Percentiles rank a stretch among this genome's conserved stretches.
Conservation (phyloP, 2,888 invertebrate species). For the Orgyia antiqua region DNA sequence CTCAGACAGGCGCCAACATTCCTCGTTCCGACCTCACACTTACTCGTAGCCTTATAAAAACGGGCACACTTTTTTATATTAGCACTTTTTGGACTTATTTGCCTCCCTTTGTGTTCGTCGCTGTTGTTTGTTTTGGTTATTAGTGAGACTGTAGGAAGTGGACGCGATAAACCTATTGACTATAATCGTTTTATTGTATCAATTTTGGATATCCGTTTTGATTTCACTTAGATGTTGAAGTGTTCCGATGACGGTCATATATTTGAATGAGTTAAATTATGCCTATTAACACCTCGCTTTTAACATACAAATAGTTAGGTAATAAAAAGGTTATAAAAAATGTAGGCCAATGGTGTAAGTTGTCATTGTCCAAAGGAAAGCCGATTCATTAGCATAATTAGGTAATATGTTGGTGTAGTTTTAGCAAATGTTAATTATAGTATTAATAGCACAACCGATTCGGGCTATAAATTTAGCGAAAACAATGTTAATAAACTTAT, state of each 20-base stretch:
- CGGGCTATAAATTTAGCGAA: constrained; percentile 56
- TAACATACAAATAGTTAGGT: constrained; percentile 16
- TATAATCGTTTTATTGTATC: constrained; percentile 76
- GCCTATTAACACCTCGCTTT: constrained; percentile 55
- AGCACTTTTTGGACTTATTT: constrained; percentile 74
- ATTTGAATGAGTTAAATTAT: constrained; percentile 37
- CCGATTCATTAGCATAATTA: constrained; percentile 31
- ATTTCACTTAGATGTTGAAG: constrained; percentile 36
- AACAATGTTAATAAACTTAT: constrained; percentile 58
- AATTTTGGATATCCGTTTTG: constrained; percentile 68
- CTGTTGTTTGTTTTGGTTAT: constrained; percentile 76
- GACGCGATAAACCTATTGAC: constrained; percentile 70
- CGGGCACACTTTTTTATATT: constrained; percentile 74
- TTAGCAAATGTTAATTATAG: constrained; percentile 57
- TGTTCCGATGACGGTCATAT: constrained; percentile 35
- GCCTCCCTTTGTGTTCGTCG: constrained; percentile 66
- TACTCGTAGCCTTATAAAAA: constrained; percentile 71
- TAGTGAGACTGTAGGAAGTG: constrained; percentile 73
- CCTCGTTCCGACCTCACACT: constrained; percentile 77
- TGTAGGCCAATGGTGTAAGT: constrained; percentile 17
- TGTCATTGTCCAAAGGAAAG: constrained; percentile 20
- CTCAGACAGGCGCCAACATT: constrained; percentile 79
- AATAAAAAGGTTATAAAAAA: constrained; percentile 23
- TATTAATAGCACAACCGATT: constrained; percentile 40
- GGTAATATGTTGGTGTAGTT: constrained; percentile 45